Percentiles rank a stretch among this genome's conserved stretches.
Evolutionary conservation across 2,888 invertebrate genomes (phyloP).

Genomic region (Drosophila macrospina): DNA sequence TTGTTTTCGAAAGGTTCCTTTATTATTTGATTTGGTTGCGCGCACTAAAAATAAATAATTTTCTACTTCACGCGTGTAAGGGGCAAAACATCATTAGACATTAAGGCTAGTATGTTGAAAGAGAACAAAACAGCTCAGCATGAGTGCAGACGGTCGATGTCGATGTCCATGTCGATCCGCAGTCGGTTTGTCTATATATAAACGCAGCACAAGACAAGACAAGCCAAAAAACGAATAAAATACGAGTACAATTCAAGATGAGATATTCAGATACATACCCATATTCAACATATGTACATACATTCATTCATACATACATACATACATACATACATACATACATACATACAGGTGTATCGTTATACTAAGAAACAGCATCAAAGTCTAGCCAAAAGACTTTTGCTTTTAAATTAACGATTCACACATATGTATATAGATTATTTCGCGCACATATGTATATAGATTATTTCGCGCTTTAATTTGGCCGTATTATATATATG

Average conservation of each 20-base stretch:
- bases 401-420: conserved; percentile 45
- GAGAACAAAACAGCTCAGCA: conserved; percentile 59
- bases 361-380: conserved; percentile 23
- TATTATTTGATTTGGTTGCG: conserved; percentile 34
- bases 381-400: conserved; percentile 48
- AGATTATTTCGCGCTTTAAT: conserved; percentile 24
- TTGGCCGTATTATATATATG: conserved; percentile 23
- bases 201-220: conserved; percentile 55
- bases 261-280: conserved; percentile 54
- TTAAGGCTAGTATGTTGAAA: conserved; percentile 64
- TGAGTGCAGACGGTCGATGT: conserved; percentile 55
- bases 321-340: background rate
- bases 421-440: background rate
- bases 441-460: conserved; percentile 7
- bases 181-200: conserved; percentile 58
- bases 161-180: conserved; percentile 49
- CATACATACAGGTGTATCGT: background rate
- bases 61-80: conserved; percentile 60
- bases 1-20: conserved; percentile 28
- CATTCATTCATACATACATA: conserved; percentile 2
- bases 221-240: conserved; percentile 38
- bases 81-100: conserved; percentile 63
- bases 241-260: conserved; percentile 58
- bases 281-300: conserved; percentile 30
- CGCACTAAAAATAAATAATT: conserved; percentile 56